Evolutionary conservation across 2,113 vertebrate genomes (phyloP).

Genomic region (Ammospiza caudacuta): DNA sequence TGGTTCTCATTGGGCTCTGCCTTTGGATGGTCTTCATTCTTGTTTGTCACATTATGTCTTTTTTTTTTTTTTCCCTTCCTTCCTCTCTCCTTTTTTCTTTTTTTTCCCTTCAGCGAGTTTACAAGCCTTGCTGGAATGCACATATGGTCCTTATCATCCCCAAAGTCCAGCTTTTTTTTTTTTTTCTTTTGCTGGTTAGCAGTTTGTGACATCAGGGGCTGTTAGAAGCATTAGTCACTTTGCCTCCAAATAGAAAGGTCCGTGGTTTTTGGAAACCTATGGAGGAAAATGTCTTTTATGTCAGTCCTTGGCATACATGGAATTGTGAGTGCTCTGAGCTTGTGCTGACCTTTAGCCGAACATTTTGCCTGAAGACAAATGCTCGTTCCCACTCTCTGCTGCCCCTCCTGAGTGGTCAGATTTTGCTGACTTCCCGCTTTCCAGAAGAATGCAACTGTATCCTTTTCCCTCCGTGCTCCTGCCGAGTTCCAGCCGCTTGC

Average conservation of each 20-base stretch:
- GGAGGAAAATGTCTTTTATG: constrained; percentile 56
- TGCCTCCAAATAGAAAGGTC: constrained; percentile 50
- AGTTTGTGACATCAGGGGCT: constrained; percentile 60
- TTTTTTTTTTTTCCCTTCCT: not conserved
- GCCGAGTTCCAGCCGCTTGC: not conserved
- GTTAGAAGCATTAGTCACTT: constrained; percentile 49
- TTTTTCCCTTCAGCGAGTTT: constrained; percentile 4
- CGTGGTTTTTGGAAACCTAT: constrained; percentile 42
- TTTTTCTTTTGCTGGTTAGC: constrained; percentile 50
- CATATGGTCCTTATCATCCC: constrained; percentile 73
- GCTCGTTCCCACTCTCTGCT: not conserved
- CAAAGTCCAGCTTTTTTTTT: not conserved
- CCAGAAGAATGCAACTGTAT: constrained; percentile 4
- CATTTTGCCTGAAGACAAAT: constrained; percentile 48
- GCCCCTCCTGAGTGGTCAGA: not conserved
- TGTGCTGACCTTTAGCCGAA: constrained; percentile 54
- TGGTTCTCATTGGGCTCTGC: constrained; percentile 58
- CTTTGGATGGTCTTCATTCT: constrained; percentile 51
- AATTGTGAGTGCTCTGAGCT: constrained; percentile 8
- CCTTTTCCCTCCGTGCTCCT: not conserved
- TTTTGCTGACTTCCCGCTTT: constrained; percentile 17
- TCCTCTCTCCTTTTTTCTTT: not conserved
- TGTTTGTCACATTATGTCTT: constrained; percentile 39
- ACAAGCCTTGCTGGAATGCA: constrained; percentile 71
- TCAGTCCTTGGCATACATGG: constrained; percentile 35